A percentile compares a stretch with the other conserved stretches of the same genome.
These are phyloP conservation scores for Anarrhichthys ocellatus DNA, from an alignment of 2,113 vertebrate species.

Conservation along the genomic window DNA sequence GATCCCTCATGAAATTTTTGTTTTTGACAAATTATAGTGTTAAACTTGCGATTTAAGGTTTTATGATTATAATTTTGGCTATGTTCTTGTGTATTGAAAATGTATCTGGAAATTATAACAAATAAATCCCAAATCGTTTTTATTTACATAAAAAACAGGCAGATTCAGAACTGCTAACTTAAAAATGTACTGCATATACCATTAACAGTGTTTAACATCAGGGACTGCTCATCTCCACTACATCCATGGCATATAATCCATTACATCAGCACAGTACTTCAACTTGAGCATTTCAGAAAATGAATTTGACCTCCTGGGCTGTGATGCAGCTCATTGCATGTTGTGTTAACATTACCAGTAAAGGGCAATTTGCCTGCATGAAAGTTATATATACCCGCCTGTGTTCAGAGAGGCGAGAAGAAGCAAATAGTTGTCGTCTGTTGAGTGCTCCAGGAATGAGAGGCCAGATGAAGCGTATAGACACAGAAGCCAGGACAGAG, in stretches of 20 bases:
- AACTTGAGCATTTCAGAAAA: neutral
- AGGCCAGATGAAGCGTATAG: conserved; percentile 30
- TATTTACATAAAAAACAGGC: no score
- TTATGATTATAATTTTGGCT: no score
- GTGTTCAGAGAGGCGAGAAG: conserved; percentile 24
- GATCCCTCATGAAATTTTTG: neutral
- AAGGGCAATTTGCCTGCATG: conserved; percentile 12
- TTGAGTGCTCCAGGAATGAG: conserved; percentile 20
- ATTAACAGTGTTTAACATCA: conserved; percentile 1
- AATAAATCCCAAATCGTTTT: neutral
- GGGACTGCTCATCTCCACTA: neutral
- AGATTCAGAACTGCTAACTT: neutral
- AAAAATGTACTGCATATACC: neutral
- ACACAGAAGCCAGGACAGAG: conserved; percentile 23
- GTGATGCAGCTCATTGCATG: conserved; percentile 12
- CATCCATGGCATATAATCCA: neutral
- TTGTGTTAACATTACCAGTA: conserved; percentile 30
- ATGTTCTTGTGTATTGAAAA: no score
- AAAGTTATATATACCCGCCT: conserved; percentile 25
- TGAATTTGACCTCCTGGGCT: neutral
- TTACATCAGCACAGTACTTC: conserved; percentile 7
- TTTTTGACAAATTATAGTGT: neutral
- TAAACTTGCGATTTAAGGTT: neutral
- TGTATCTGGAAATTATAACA: no score
- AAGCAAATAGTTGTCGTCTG: conserved; percentile 24